Evolutionary conservation across 1,140 invertebrate species (phyloP), one percentile per base, ranked within the genome.

Genomic region (Penaeus chinensis): DNA sequence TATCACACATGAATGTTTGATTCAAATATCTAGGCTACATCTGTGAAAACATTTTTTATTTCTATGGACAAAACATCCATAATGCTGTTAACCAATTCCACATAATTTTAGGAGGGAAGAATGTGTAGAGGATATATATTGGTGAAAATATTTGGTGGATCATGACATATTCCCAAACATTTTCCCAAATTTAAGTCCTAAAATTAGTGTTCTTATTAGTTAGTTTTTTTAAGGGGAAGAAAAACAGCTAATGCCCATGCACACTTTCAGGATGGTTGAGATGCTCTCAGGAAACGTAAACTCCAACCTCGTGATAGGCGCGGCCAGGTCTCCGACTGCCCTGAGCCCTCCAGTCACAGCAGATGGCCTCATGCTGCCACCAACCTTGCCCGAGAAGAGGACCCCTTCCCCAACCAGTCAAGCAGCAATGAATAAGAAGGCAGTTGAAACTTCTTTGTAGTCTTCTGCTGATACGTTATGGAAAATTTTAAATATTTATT

Each of bases 221-320:
- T 2, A 16, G 11, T 74, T 16, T 16, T 13, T 16, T 37, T 74
- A 27, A 37, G 8, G 27, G 27, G 8, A 8, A 69, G 66, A 11
- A 69, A 24, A 32, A 78, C 19, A 22, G 13, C 19, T 78, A 42
- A 54, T 16, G 11, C 54, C 16, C 54, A 16, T 54, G 54, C 54
- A 54, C 54, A 54, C 11, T 84, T 65, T 60, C 81, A 89, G 89
- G 74, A 89, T 89, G 89, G 89, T 89, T 32, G 89, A 89, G 71
- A 83, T 89, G 27, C 76, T 89, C 11, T 83, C 84, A 27, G 85
- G 81, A 66, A 89, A 84, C 61, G 63, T 89, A 3, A 78, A 82
- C 27, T 84, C 89, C 19, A 89, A 77, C 32, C 76, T 89, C n/a
- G 79, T 89, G 20, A 71, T 89, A n/a, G 69, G 74, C 24, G 81